Percentiles rank a stretch among this genome's conserved stretches.
Conservation (phyloP, 2,797 vertebrate genomes). For the Mallotus villosus region DNA sequence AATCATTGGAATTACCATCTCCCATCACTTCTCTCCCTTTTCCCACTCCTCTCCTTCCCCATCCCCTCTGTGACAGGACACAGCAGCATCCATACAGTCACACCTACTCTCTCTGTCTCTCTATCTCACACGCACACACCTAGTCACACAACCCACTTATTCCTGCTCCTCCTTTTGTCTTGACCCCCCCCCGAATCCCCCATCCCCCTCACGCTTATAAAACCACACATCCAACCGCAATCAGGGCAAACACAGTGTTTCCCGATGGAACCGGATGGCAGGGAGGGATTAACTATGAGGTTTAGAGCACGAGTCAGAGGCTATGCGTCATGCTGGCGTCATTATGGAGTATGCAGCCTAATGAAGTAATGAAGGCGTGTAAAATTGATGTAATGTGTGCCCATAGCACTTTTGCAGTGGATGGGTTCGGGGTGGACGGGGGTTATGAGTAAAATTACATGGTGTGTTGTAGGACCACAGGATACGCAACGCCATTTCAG, state of each 20-base stretch:
- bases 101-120: conserved; percentile 9
- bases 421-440: conserved; percentile 28
- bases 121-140: conserved; percentile 19
- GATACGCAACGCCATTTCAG: conserved; percentile 72
- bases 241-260: conserved; percentile 26
- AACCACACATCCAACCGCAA: conserved; percentile 30
- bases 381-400: neutral
- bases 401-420: neutral
- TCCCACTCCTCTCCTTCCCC: conserved; percentile 21
- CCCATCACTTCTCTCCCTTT: conserved; percentile 33
- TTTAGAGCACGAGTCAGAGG: conserved; percentile 53
- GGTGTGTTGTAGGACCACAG: conserved; percentile 44
- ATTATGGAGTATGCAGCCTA: conserved; percentile 34
- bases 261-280: conserved; percentile 47
- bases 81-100: neutral
- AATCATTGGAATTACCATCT: conserved; percentile 59
- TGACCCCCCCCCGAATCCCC: neutral
- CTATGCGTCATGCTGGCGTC: conserved; percentile 69
- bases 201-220: conserved; percentile 19
- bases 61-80: conserved; percentile 14
- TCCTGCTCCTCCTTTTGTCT: conserved; percentile 27
- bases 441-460: conserved; percentile 29
- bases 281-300: conserved; percentile 45
- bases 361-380: conserved; percentile 37
- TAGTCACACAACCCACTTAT: conserved; percentile 27